These are phyloP conservation scores for Agonopterix alstromeriana DNA, from an alignment of 2,888 invertebrate species.

Conservation along the genomic window DNA sequence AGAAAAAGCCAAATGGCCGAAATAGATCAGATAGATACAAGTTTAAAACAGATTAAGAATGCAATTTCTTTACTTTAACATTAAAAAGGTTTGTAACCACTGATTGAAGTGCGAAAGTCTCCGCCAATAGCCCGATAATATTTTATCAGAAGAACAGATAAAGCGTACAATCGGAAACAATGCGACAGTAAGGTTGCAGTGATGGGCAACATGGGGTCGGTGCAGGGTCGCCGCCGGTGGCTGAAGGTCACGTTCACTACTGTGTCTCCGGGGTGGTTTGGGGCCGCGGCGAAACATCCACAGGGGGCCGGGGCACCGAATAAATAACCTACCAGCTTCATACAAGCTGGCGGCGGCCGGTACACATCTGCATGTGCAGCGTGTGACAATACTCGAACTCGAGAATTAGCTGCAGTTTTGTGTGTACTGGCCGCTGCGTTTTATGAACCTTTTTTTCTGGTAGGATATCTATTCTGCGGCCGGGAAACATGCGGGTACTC, in stretches of 20 bases:
- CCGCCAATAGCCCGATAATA: not conserved
- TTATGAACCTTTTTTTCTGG: no score
- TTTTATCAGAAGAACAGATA: slow-evolving; percentile 30
- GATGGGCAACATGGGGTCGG: slow-evolving; percentile 19
- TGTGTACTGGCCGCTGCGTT: not conserved
- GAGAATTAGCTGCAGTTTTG: no score
- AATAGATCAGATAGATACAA: slow-evolving; percentile 1
- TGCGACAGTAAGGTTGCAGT: slow-evolving; percentile 25
- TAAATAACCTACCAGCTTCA: no score
- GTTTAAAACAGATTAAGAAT: slow-evolving; percentile 7
- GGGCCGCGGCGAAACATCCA: slow-evolving; percentile 30
- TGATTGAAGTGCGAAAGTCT: not conserved
- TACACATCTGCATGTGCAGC: no score
- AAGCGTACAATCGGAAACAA: slow-evolving; percentile 42
- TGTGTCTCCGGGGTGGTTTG: slow-evolving; percentile 11
- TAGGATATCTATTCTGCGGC: no score
- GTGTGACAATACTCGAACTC: no score
- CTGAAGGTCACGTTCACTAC: not conserved
- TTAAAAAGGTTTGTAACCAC: not conserved
- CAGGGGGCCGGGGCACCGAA: slow-evolving; percentile 61
- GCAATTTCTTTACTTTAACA: slow-evolving; percentile 1
- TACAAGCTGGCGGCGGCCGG: no score
- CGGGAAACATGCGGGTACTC: slow-evolving; percentile 56
- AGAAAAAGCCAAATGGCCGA: slow-evolving; percentile 17
- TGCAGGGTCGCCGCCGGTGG: slow-evolving; percentile 22